These are phyloP conservation scores for Drosophila pseudotakahashii DNA, from an alignment of 2,888 invertebrate species.

Conservation along the genomic window DNA sequence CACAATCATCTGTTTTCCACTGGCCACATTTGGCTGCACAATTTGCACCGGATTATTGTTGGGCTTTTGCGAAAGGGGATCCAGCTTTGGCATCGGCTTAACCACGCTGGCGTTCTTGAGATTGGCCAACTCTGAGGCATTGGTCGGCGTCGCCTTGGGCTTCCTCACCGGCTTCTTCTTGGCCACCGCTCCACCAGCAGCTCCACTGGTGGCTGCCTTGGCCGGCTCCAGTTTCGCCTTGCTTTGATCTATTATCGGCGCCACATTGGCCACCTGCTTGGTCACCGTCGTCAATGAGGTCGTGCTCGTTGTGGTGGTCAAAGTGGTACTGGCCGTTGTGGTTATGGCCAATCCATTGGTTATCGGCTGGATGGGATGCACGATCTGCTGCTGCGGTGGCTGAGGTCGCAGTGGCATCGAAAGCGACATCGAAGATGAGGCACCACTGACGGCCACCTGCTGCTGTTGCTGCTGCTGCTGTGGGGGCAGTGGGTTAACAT, in stretches of 20 bases:
- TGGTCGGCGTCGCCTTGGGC: slow-evolving; percentile 76
- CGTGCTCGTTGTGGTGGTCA: slow-evolving; percentile 63
- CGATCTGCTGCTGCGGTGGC: slow-evolving; percentile 83
- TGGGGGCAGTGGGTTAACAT: slow-evolving; percentile 80
- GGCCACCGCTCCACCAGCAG: slow-evolving; percentile 60
- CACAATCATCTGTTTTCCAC: slow-evolving; percentile 79
- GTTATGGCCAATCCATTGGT: slow-evolving; percentile 63
- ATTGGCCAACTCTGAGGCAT: slow-evolving; percentile 71
- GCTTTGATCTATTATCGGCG: slow-evolving; percentile 84
- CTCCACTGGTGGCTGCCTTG: slow-evolving; percentile 24
- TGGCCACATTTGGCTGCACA: slow-evolving; percentile 83
- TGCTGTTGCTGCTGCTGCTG: slow-evolving; percentile 47
- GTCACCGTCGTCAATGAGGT: slow-evolving; percentile 72
- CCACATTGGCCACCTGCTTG: slow-evolving; percentile 84
- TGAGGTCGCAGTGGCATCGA: slow-evolving; percentile 67
- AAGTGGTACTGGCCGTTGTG: slow-evolving; percentile 63
- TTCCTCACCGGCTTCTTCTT: slow-evolving; percentile 82
- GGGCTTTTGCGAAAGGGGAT: slow-evolving; percentile 82
- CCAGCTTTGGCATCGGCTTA: slow-evolving; percentile 83
- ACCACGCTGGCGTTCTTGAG: slow-evolving; percentile 83
- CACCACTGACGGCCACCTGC: slow-evolving; percentile 36
- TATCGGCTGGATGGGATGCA: slow-evolving; percentile 81
- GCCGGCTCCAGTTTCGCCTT: slow-evolving; percentile 79
- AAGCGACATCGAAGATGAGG: slow-evolving; percentile 48
- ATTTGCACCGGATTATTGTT: slow-evolving; percentile 84